Evolutionary conservation across 2,797 vertebrate species (phyloP).

Genomic region (Tamandua tetradactyla): DNA sequence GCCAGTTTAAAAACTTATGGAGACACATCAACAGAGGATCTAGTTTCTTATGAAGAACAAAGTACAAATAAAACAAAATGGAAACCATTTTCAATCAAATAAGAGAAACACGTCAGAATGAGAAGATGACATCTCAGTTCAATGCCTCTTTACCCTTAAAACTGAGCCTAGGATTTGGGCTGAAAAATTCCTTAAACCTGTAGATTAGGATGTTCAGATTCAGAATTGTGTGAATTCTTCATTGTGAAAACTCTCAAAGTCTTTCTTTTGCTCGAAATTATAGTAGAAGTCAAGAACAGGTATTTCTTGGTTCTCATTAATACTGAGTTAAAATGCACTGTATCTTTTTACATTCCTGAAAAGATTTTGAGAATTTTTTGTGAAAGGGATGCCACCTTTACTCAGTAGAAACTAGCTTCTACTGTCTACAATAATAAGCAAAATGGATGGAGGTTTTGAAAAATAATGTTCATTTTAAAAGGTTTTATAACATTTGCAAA

Average conservation of each 20-base stretch:
- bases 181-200: not conserved
- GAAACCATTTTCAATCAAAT: not conserved
- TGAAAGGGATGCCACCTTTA: not conserved
- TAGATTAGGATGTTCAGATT: not conserved
- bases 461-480: not conserved
- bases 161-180: not conserved
- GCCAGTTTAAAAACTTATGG: not conserved
- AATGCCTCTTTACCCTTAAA: not conserved
- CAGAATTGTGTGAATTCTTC: not conserved
- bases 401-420: not conserved
- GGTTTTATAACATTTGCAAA: not conserved
- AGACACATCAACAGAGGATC: not conserved
- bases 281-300: not conserved
- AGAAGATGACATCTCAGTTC: not conserved
- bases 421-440: not conserved
- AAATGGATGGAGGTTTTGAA: not conserved
- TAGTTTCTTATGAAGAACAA: not conserved
- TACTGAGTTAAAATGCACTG: not conserved
- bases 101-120: not conserved
- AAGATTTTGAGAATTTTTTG: not conserved
- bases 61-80: not conserved
- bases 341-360: not conserved
- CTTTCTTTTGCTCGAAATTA: not conserved
- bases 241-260: not conserved
- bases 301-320: not conserved